A percentile compares a stretch with the other conserved stretches of the same genome.
Evolutionary conservation across 1,140 invertebrate genomes (phyloP).

Genomic region (Pseudobourletiella spinata): DNA sequence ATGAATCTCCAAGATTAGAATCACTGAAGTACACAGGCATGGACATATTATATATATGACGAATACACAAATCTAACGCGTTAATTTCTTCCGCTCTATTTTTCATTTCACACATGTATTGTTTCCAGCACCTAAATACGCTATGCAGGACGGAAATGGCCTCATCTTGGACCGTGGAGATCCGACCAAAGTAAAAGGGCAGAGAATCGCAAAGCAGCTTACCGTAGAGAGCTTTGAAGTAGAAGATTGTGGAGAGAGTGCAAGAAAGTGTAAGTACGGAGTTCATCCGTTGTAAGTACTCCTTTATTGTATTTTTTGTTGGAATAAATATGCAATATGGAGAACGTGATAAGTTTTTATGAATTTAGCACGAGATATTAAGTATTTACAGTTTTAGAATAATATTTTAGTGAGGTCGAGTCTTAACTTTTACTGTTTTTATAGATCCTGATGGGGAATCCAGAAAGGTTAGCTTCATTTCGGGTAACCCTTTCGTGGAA

Average conservation of each 20-base stretch:
- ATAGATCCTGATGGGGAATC: slow-evolving; percentile 1
- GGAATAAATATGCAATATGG: too few relatives aligned
- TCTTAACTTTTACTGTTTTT: too few relatives aligned
- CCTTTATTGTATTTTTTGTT: not conserved
- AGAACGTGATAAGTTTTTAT: too few relatives aligned
- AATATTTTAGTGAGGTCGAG: too few relatives aligned
- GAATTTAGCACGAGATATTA: too few relatives aligned
- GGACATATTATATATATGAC: slow-evolving; percentile 2
- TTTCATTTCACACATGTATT: not conserved
- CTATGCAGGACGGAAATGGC: not conserved
- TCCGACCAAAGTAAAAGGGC: slow-evolving; percentile 13
- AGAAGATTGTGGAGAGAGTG: not conserved
- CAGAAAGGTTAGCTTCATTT: slow-evolving; percentile 59
- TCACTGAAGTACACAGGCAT: slow-evolving; percentile 31
- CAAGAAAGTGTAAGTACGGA: not conserved
- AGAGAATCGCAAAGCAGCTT: not conserved
- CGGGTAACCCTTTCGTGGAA: slow-evolving; percentile 94
- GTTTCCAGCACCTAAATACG: slow-evolving; percentile 6
- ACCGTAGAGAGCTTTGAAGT: slow-evolving; percentile 20
- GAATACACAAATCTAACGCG: not conserved
- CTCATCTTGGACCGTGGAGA: slow-evolving; percentile 10
- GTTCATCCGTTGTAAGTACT: not conserved
- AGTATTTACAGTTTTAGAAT: too few relatives aligned
- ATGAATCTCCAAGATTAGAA: slow-evolving; percentile 28
- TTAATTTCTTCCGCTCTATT: not conserved